A percentile compares a stretch with the other conserved stretches of the same genome.
Conservation (phyloP, 2,888 invertebrate genomes). For the Rhimphoctona megacephalus region DNA sequence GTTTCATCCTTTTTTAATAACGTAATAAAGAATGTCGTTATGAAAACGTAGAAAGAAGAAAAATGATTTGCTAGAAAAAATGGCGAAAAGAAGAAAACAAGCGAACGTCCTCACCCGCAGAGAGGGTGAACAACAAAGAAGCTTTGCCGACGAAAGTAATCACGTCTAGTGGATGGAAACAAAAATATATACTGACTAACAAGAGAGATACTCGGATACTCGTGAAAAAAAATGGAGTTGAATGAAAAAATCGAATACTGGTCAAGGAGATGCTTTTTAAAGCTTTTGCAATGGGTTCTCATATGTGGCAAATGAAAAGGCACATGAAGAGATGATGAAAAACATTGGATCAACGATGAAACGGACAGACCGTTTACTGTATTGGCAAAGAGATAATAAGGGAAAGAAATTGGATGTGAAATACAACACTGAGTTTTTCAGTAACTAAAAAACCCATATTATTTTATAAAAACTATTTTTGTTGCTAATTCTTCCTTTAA, state of each 20-base stretch:
- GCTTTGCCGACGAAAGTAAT: constrained; percentile 54
- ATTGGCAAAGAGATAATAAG: background rate
- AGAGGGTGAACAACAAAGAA: constrained; percentile 43
- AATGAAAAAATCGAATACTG: constrained; percentile 7
- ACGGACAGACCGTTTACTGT: constrained; percentile 8
- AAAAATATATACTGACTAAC: constrained; percentile 13
- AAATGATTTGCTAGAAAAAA: background rate
- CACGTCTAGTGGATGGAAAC: constrained; percentile 47
- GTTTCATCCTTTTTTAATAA: background rate
- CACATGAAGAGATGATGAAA: constrained; percentile 49
- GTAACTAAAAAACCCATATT: background rate
- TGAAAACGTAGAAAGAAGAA: background rate
- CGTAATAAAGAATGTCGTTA: background rate
- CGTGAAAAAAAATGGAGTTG: background rate
- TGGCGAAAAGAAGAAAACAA: background rate
- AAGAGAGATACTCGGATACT: constrained; percentile 14
- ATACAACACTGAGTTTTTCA: background rate
- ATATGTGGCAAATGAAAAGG: constrained; percentile 47
- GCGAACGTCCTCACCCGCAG: background rate
- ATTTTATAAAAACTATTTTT: background rate
- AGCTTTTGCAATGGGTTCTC: constrained; percentile 27
- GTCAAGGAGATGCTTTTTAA: constrained; percentile 38
- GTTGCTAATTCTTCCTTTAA: too few species aligned
- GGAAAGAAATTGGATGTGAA: background rate
- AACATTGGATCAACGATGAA: constrained; percentile 29